phyloP scores from a whole-genome alignment of 2,113 vertebrate genomes.

The Lamprologus tigripictilis region DNA sequence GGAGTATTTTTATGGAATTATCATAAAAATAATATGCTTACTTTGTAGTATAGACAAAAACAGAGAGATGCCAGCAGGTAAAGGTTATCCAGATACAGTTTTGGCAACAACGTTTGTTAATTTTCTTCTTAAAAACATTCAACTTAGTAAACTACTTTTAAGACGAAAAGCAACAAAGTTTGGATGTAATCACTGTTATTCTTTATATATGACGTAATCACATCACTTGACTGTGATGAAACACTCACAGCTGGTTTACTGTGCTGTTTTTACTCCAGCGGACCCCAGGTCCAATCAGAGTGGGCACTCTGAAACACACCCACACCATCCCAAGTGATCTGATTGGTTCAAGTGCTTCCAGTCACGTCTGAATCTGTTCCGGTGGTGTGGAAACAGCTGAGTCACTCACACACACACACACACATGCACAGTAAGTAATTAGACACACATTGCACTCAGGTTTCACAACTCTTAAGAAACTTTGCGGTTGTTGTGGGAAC shows the following conservation, averaged over 20 bases:
- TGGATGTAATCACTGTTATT: background rate
- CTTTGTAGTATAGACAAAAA: background rate
- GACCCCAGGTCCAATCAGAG: slow-evolving; percentile 29
- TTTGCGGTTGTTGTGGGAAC: slow-evolving; percentile 29
- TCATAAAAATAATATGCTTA: background rate
- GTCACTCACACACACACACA: background rate
- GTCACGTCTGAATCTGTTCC: background rate
- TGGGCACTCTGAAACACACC: slow-evolving; percentile 12
- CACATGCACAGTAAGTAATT: background rate
- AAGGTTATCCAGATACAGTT: background rate
- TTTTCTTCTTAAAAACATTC: background rate
- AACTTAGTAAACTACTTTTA: background rate
- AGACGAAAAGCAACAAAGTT: background rate
- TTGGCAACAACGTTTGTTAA: background rate
- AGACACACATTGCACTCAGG: background rate
- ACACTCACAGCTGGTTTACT: background rate
- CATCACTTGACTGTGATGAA: slow-evolving; percentile 20
- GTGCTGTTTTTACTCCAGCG: slow-evolving; percentile 1
- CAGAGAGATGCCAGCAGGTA: background rate
- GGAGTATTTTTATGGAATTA: background rate
- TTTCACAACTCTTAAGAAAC: slow-evolving; percentile 47
- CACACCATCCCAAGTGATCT: background rate
- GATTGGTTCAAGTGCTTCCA: slow-evolving; percentile 31
- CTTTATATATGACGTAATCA: background rate
- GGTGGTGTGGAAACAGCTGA: slow-evolving; percentile 41